These are phyloP conservation scores for Drosophila ustulata DNA, from an alignment of 2,888 invertebrate species.

Conservation along the genomic window DNA sequence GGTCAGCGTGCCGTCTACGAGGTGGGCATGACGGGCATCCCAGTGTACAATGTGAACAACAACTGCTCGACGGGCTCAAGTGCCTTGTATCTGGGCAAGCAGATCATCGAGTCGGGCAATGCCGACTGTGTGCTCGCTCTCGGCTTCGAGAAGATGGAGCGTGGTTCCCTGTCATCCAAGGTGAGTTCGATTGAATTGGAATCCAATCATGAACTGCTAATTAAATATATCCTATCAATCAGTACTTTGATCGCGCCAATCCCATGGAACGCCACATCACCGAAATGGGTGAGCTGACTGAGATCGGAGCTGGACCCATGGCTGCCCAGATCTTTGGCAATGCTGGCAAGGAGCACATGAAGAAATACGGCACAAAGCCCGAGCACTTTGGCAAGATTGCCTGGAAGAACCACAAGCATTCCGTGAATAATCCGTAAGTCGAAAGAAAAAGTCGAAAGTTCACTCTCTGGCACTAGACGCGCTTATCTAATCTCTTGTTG, in stretches of 20 bases:
- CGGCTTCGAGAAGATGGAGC: slow-evolving; percentile 99
- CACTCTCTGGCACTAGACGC: slow-evolving; percentile 16
- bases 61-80: slow-evolving; percentile 99
- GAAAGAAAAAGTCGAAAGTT: slow-evolving; percentile 84
- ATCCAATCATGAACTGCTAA: too few relatives aligned
- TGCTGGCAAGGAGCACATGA: slow-evolving; percentile 96
- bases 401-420: slow-evolving; percentile 99
- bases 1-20: slow-evolving; percentile 97
- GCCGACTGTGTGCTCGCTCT: slow-evolving; percentile 95
- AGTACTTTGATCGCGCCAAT: slow-evolving; percentile 93
- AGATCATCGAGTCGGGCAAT: slow-evolving; percentile 94
- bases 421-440: slow-evolving; percentile 94
- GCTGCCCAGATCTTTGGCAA: slow-evolving; percentile 98
- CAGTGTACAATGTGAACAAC: slow-evolving; percentile 99
- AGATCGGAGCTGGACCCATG: slow-evolving; percentile 93
- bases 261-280: slow-evolving; percentile 95
- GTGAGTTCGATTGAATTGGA: slow-evolving; percentile 82
- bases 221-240: slow-evolving; percentile 83
- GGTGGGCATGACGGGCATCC: slow-evolving; percentile 98
- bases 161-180: slow-evolving; percentile 92
- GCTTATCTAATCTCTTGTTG: slow-evolving; percentile 59
- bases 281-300: slow-evolving; percentile 93
- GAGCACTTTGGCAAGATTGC: slow-evolving; percentile 99
- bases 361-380: slow-evolving; percentile 93
- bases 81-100: slow-evolving; percentile 95